Base-by-base conservation (phyloP, 2,888 invertebrate species). In the Ferrisia virgata region DNA sequence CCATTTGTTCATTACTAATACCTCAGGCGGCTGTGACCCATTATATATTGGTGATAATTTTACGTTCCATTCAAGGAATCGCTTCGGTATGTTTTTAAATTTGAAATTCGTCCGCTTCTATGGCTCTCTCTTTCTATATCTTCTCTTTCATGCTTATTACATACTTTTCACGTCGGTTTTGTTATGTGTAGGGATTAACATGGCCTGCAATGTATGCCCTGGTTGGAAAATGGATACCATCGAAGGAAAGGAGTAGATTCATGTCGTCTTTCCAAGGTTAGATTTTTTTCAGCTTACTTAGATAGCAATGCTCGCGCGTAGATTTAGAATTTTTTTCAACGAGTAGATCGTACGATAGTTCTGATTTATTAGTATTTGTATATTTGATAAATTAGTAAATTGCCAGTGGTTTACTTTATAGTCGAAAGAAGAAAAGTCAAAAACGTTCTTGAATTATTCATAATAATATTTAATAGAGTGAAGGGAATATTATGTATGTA, bases 141-240 rank as follows among this genome's bases (percentile, higher is more conserved):
- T 2, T 40, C 40, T 40, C 40, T 40, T 40, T 11, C 5, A 40
- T 40, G 40, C 2, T 11, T 13, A n/a, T n/a, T n/a, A n/a, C n/a
- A n/a, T n/a, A 2, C 40, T 40, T 40, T 40, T 47, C 4, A 6
- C 5, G 8, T 8, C 28, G 58, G 13, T 64, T 82, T 64, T 58
- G 11, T 84, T 85, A 88, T 36, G 36, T 36, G 84, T 86, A 92
- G 91, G 93, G 93, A 36, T 88, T 93, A 84, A 93, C 93, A 13
- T 93, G 93, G 93, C 93, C 93, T 15, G 93, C 93, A 0, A 93
- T 93, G 93, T 93, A 93, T 87, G 93, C 93, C 0, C 89, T 93
- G 85, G 93, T 93, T 36, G 93, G 93, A 3, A 92, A 91, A 86
- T 93, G 93, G 93, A 93, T 93, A 86, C 93, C 93, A 9, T 90